These are phyloP conservation scores for Mesocentrotus franciscanus DNA, from an alignment of 53 echinoderm and acorn worm genomes.

Conservation along the genomic window DNA sequence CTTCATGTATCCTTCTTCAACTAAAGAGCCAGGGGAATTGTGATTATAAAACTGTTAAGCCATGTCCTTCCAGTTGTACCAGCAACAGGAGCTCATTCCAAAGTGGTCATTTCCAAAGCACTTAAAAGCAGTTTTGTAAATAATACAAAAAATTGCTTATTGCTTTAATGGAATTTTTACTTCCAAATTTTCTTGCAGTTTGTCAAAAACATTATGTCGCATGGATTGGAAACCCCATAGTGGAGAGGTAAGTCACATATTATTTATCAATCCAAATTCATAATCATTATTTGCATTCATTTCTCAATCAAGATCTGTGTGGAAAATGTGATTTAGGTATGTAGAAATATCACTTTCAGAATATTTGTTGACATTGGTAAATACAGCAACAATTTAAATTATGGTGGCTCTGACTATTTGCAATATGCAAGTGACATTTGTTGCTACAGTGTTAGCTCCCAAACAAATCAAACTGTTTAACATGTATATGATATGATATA, in stretches of 20 bases:
- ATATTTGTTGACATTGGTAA: background rate
- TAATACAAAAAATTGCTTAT: too few relatives aligned
- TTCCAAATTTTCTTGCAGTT: conserved; percentile 63
- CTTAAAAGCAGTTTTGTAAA: too few relatives aligned
- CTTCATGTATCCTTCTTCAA: too few relatives aligned
- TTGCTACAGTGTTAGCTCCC: background rate
- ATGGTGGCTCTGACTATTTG: background rate
- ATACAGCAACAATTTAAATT: background rate
- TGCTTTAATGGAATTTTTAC: background rate
- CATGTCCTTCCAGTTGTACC: too few relatives aligned
- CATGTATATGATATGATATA: too few relatives aligned
- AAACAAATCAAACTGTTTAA: too few relatives aligned
- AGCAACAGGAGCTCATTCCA: too few relatives aligned
- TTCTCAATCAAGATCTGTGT: background rate
- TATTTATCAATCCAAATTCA: background rate
- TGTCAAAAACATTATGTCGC: conserved; percentile 90
- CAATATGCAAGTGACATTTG: background rate
- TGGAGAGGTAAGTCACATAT: conserved; percentile 79
- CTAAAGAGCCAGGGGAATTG: too few relatives aligned
- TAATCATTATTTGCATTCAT: background rate
- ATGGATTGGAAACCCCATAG: conserved; percentile 86
- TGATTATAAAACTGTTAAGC: too few relatives aligned
- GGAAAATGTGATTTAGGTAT: background rate
- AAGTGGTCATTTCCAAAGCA: too few relatives aligned
- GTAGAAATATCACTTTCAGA: background rate